A percentile compares a stretch with the other conserved stretches of the same genome.
Conservation (phyloP, 2,888 invertebrate genomes). For the Andrena minutula region DNA sequence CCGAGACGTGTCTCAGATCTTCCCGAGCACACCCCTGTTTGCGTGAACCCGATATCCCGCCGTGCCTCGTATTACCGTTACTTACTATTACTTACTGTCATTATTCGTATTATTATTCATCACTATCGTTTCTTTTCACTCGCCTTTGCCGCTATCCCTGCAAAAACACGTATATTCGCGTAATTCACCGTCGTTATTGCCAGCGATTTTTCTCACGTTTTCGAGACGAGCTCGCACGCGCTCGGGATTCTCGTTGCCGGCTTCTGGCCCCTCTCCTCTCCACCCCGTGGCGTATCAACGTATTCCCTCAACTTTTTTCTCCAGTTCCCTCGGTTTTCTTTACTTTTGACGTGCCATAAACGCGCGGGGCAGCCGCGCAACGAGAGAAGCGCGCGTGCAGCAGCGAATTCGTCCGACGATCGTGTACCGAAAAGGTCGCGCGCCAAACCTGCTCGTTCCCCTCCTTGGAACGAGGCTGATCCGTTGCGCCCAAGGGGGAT, state of each 20-base stretch:
- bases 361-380: slow-evolving; percentile 27
- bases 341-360: slow-evolving; percentile 45
- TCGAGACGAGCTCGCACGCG: neutral
- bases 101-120: slow-evolving; percentile 41
- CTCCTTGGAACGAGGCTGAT: slow-evolving; percentile 5
- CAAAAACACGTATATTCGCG: slow-evolving; percentile 41
- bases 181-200: slow-evolving; percentile 24
- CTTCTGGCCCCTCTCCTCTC: neutral
- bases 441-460: slow-evolving; percentile 2
- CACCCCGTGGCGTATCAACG: neutral
- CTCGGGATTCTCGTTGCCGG: slow-evolving; percentile 16
- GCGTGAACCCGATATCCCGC: slow-evolving; percentile 42
- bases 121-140: slow-evolving; percentile 38
- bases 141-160: slow-evolving; percentile 40
- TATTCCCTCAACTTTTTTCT: neutral
- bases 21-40: slow-evolving; percentile 25
- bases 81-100: slow-evolving; percentile 51
- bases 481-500: slow-evolving; percentile 10
- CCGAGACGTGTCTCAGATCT: slow-evolving; percentile 26
- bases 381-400: slow-evolving; percentile 34
- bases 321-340: too few relatives aligned
- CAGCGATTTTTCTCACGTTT: slow-evolving; percentile 2
- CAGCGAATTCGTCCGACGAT: neutral
- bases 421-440: neutral
- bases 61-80: slow-evolving; percentile 36